Conservation (phyloP, 1,140 invertebrate species). For the Drosophila eugracilis region DNA sequence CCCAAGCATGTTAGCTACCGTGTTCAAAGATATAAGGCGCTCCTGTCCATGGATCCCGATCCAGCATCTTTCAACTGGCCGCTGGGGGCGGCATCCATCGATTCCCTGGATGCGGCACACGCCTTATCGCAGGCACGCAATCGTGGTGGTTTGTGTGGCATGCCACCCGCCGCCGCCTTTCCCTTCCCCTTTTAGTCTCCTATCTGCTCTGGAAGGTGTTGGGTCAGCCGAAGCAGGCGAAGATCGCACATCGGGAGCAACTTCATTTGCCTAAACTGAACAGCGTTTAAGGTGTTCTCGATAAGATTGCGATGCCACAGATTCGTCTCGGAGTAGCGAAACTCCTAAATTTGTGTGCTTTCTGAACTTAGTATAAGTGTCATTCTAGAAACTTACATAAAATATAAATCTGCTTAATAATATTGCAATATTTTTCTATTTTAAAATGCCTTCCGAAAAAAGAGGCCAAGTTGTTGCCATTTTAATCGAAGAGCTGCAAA, state of each 20-base stretch:
- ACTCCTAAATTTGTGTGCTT: not conserved
- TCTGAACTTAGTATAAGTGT: too few relatives aligned
- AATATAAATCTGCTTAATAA: too few relatives aligned
- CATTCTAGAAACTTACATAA: not conserved
- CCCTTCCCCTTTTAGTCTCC: not conserved
- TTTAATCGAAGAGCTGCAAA: not conserved
- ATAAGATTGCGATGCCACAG: slow-evolving; percentile 11
- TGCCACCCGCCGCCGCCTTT: slow-evolving; percentile 21
- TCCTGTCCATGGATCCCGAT: slow-evolving; percentile 38
- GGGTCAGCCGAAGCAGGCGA: slow-evolving; percentile 12
- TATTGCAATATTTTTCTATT: too few relatives aligned
- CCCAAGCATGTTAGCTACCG: slow-evolving; percentile 84
- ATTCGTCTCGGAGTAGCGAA: not conserved
- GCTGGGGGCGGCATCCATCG: slow-evolving; percentile 39
- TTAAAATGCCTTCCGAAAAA: too few relatives aligned
- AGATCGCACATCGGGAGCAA: slow-evolving; percentile 29
- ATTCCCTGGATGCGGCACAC: slow-evolving; percentile 58
- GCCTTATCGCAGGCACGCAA: slow-evolving; percentile 77
- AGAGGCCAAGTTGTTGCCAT: too few relatives aligned
- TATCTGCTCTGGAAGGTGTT: slow-evolving; percentile 26
- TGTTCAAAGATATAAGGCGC: slow-evolving; percentile 78
- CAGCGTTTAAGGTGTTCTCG: slow-evolving; percentile 16
- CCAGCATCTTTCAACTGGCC: slow-evolving; percentile 57
- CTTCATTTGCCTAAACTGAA: slow-evolving; percentile 36
- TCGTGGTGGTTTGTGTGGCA: slow-evolving; percentile 52